A percentile compares a stretch with the other conserved stretches of the same genome.
phyloP scores from a whole-genome alignment of 2,113 vertebrate species.

The Channa argus region DNA sequence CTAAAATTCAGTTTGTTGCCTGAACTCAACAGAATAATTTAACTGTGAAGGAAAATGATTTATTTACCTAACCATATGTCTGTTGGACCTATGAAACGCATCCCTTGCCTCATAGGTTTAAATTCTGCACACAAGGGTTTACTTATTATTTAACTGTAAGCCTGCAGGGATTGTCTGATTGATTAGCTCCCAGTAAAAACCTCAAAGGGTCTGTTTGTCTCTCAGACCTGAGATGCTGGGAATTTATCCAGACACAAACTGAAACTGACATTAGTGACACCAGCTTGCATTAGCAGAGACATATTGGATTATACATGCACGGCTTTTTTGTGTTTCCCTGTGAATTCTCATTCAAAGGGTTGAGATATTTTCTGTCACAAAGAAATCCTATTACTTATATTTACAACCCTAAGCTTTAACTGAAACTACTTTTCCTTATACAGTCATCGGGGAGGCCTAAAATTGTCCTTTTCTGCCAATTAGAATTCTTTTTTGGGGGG shows the following conservation, averaged over 20 bases:
- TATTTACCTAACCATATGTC: conserved; percentile 25
- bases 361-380: neutral
- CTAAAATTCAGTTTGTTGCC: neutral
- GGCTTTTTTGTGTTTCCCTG: neutral
- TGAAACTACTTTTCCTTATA: neutral
- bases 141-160: conserved; percentile 7
- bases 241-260: conserved; percentile 4
- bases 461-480: too few species aligned
- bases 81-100: conserved; percentile 9
- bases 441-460: neutral
- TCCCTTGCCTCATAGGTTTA: conserved; percentile 8
- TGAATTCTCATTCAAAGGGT: too few species aligned
- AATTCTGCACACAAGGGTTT: conserved; percentile 17
- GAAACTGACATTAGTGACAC: too few species aligned
- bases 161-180: conserved; percentile 29
- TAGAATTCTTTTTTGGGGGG: too few species aligned
- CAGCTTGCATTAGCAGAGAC: too few species aligned
- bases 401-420: neutral
- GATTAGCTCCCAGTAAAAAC: conserved; percentile 10
- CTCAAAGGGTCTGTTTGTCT: conserved; percentile 6
- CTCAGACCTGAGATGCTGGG: neutral
- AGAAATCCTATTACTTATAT: neutral
- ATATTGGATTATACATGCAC: too few species aligned
- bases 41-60: neutral
- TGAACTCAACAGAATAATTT: neutral